Evolutionary conservation across 2,113 vertebrate species (phyloP).

Genomic region (Copsychus sechellarum): DNA sequence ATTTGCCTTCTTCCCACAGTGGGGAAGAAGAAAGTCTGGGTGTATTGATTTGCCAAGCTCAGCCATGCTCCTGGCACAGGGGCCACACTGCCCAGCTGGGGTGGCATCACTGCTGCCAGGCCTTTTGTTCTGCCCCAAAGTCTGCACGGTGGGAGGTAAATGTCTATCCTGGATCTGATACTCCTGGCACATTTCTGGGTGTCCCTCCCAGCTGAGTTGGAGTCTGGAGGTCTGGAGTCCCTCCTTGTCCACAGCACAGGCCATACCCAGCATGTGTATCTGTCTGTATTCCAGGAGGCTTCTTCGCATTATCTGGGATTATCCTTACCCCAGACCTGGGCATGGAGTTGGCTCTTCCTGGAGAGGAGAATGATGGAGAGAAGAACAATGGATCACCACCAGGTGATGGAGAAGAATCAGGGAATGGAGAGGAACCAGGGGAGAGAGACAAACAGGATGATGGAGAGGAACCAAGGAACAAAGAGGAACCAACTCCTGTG

Average conservation of each 20-base stretch:
- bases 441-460: neutral
- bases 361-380: neutral
- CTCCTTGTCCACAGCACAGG: neutral
- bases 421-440: neutral
- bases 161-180: neutral
- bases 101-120: neutral
- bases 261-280: fast-evolving
- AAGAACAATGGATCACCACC: neutral
- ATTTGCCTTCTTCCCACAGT: neutral
- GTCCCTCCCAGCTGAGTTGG: neutral
- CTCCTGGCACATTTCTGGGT: neutral
- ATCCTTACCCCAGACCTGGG: neutral
- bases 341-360: neutral
- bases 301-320: neutral
- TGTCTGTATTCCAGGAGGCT: neutral
- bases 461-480: neutral
- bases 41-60: neutral
- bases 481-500: neutral
- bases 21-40: neutral
- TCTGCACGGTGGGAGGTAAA: fast-evolving
- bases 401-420: neutral
- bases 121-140: neutral
- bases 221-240: neutral
- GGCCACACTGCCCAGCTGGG: neutral
- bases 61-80: neutral